Conservation (phyloP, 2,888 invertebrate genomes). For the Sussaba pulchella region DNA sequence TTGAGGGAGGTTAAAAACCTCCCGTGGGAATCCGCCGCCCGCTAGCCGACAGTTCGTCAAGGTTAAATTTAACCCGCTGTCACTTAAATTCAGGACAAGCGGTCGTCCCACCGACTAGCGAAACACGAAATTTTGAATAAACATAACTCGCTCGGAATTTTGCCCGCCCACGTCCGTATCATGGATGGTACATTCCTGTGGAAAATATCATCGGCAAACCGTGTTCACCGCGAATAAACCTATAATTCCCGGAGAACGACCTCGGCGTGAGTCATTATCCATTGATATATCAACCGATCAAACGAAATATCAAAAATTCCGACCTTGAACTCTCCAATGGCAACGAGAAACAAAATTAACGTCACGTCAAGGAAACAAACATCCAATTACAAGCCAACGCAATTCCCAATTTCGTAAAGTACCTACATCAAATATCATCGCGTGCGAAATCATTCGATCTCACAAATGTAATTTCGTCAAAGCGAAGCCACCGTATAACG, state of each 20-base stretch:
- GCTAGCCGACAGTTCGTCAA: conserved; percentile 49
- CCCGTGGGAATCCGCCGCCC: conserved; percentile 19
- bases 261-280: too few relatives aligned
- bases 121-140: conserved; percentile 60
- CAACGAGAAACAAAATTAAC: too few relatives aligned
- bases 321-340: too few relatives aligned
- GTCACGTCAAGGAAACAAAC: too few relatives aligned
- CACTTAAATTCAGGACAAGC: conserved; percentile 52
- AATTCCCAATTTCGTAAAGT: too few relatives aligned
- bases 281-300: too few relatives aligned
- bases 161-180: too few relatives aligned
- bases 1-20: conserved; percentile 21
- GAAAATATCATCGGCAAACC: conserved; percentile 19
- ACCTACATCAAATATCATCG: too few relatives aligned
- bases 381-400: too few relatives aligned
- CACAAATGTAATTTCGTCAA: neutral
- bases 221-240: conserved; percentile 27
- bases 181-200: conserved; percentile 7
- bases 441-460: neutral
- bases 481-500: neutral
- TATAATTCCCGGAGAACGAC: conserved; percentile 12
- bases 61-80: conserved; percentile 65
- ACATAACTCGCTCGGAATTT: conserved; percentile 52
- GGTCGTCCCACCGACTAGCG: conserved; percentile 37
- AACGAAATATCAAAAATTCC: too few relatives aligned